Conservation (phyloP, 2,888 invertebrate genomes). For the Drosophila affinis region DNA sequence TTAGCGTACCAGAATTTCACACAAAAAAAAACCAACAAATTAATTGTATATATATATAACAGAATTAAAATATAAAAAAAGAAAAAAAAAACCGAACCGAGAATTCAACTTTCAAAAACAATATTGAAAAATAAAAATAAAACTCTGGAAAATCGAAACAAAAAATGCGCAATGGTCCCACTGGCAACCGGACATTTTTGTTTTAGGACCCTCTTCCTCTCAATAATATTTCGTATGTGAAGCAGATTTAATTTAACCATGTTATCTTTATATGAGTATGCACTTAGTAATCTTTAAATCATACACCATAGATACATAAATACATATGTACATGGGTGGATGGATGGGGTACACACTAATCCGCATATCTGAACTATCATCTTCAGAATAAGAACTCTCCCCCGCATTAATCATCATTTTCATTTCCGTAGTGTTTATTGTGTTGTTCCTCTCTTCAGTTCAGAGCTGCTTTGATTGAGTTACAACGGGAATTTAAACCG, state of each 20-base stretch:
- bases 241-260: neutral
- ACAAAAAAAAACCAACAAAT: constrained; percentile 20
- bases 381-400: neutral
- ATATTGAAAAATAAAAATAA: constrained; percentile 2
- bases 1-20: constrained; percentile 50
- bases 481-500: neutral
- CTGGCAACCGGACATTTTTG: neutral
- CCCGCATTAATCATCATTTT: neutral
- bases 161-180: neutral
- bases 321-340: constrained; percentile 7
- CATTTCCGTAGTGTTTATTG: neutral
- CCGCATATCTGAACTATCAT: too few species aligned
- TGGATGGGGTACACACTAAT: neutral
- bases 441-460: neutral
- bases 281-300: neutral
- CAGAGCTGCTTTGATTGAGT: neutral
- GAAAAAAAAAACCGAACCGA: constrained; percentile 8
- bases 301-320: constrained; percentile 2
- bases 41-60: constrained; percentile 61
- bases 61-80: constrained; percentile 50
- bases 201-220: neutral
- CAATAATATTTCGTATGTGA: neutral
- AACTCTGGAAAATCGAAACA: neutral
- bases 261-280: neutral
- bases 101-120: constrained; percentile 11